phyloP scores from a whole-genome alignment of 2,113 vertebrate genomes.

The Cephalopterus ornatus region DNA sequence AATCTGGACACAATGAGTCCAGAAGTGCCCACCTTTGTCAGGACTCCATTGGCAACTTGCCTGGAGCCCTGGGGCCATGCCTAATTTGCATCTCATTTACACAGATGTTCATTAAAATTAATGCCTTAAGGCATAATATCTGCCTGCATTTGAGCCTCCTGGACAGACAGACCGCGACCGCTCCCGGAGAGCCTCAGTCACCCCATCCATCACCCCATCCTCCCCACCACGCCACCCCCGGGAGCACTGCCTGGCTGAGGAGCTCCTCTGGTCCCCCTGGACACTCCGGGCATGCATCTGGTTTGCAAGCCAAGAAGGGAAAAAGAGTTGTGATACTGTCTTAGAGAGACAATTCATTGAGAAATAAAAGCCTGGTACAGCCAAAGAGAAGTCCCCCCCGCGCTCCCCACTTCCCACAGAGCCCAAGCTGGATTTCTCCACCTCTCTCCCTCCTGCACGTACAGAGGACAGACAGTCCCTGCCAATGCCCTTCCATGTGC shows the following conservation, averaged over 20 bases:
- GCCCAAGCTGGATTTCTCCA: not conserved
- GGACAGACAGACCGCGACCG: not conserved
- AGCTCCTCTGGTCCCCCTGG: not conserved
- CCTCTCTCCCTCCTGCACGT: not conserved
- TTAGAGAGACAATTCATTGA: not conserved
- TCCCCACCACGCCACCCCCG: not conserved
- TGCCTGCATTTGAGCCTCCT: not conserved
- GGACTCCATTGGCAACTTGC: not conserved
- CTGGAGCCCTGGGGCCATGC: not conserved
- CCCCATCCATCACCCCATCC: not conserved
- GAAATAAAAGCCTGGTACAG: not conserved
- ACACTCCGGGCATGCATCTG: not conserved
- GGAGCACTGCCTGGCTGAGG: not conserved
- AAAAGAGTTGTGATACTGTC: not conserved
- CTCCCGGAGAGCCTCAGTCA: not conserved
- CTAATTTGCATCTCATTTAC: slow-evolving; percentile 63
- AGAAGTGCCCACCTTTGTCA: slow-evolving; percentile 66
- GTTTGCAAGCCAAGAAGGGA: not conserved
- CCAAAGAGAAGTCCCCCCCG: not conserved
- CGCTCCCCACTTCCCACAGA: accelerated
- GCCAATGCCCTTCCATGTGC: not conserved
- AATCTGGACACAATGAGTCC: slow-evolving; percentile 16
- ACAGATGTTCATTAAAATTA: slow-evolving; percentile 59
- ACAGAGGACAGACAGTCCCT: not conserved
- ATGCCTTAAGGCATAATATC: slow-evolving; percentile 46